These are phyloP conservation scores for Lepilemur ruficaudatus DNA, from an alignment of 2,797 vertebrate genomes.

Conservation along the genomic window DNA sequence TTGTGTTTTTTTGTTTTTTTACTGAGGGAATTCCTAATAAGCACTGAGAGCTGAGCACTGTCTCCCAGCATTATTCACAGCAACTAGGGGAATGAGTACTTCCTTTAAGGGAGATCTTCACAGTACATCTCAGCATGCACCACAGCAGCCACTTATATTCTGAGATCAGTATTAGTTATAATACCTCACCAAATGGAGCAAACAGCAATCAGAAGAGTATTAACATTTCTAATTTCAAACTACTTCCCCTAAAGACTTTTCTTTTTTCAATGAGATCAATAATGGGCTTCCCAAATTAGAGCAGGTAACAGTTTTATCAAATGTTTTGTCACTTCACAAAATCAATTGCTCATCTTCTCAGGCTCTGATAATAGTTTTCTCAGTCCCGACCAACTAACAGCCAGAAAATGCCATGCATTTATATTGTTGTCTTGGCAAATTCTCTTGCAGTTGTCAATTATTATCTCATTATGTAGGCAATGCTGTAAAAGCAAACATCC, in stretches of 20 bases:
- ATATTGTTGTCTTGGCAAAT: background rate
- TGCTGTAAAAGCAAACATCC: background rate
- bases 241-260: background rate
- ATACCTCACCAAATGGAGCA: background rate
- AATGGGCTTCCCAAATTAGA: background rate
- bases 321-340: background rate
- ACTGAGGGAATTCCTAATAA: background rate
- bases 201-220: background rate
- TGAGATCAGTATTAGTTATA: background rate
- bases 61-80: too few species aligned
- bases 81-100: background rate
- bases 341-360: background rate
- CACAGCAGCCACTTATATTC: background rate
- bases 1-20: background rate
- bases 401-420: background rate
- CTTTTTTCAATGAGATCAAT: background rate
- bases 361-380: background rate
- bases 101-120: background rate
- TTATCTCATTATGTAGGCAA: background rate
- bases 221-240: background rate
- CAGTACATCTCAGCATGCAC: background rate
- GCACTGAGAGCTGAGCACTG: background rate
- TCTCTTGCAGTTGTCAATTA: background rate
- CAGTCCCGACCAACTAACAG: background rate
- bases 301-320: background rate